Evolutionary conservation across 2,113 vertebrate genomes (phyloP).

Genomic region (Sakesphorus luctuosus): DNA sequence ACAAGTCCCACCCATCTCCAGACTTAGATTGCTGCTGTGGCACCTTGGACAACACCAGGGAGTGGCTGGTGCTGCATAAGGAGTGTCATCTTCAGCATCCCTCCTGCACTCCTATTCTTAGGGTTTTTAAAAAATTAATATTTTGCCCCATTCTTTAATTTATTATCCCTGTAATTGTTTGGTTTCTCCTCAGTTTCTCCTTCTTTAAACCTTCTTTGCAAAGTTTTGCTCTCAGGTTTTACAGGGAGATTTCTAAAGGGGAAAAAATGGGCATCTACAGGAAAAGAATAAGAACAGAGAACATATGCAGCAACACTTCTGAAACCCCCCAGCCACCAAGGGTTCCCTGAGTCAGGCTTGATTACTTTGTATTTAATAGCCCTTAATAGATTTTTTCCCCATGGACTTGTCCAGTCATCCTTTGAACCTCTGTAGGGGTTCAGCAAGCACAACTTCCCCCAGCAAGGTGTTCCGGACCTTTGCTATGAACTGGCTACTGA

Average conservation of each 20-base stretch:
- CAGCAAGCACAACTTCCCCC: not conserved
- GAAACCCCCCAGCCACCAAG: not conserved
- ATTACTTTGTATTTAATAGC: not conserved
- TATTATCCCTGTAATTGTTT: not conserved
- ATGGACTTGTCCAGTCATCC: not conserved
- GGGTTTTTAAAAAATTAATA: rapidly evolving
- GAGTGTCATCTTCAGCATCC: not conserved
- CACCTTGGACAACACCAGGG: not conserved
- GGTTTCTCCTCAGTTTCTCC: not conserved
- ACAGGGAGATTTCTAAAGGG: not conserved
- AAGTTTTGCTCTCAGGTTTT: not conserved
- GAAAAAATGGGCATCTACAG: not conserved
- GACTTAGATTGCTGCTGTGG: not conserved
- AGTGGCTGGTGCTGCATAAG: not conserved
- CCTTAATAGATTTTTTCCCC: not conserved
- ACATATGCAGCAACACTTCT: not conserved
- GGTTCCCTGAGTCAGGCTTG: not conserved
- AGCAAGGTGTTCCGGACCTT: not conserved
- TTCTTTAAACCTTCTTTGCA: not conserved
- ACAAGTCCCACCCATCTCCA: not conserved
- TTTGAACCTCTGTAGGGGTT: not conserved
- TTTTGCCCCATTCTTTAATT: not conserved
- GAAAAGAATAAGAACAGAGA: not conserved
- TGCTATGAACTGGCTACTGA: not conserved
- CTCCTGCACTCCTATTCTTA: not conserved